phyloP scores from a whole-genome alignment of 53 echinoderm and acorn worm species.

The Arbacia lixula region DNA sequence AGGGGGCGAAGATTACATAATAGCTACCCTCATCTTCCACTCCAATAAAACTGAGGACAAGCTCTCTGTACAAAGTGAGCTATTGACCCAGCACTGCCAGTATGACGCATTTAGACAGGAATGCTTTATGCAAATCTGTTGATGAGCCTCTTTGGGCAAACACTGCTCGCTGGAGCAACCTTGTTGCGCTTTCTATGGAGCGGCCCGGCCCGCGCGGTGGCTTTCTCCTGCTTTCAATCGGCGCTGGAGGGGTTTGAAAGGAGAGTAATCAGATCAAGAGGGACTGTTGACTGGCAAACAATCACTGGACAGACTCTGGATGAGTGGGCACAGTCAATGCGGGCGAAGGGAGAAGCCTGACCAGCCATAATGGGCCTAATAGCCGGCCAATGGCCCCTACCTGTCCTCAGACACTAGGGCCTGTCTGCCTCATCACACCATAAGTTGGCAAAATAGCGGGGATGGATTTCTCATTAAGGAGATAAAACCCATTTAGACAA shows the following conservation, averaged over 20 bases:
- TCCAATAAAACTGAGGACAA: neutral
- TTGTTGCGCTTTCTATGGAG: neutral
- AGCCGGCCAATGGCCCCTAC: no score
- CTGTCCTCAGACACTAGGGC: no score
- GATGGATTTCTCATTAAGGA: no score
- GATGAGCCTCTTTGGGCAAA: slow-evolving; percentile 14
- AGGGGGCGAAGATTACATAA: slow-evolving; percentile 45
- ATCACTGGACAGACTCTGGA: no score
- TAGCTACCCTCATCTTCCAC: slow-evolving; percentile 13
- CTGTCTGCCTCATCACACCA: no score
- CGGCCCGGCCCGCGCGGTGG: neutral
- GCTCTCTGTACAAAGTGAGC: neutral
- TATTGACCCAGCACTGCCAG: neutral
- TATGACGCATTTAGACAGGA: slow-evolving; percentile 26
- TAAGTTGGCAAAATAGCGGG: no score
- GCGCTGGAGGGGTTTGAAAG: neutral
- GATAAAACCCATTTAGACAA: no score
- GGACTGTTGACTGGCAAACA: slow-evolving; percentile 1
- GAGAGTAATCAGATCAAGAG: slow-evolving; percentile 15
- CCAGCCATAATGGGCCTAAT: no score
- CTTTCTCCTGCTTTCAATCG: slow-evolving; percentile 1
- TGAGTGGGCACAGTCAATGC: no score
- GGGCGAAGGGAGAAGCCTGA: no score
- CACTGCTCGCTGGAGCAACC: neutral
- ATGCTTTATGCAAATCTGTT: slow-evolving; percentile 18